Evolutionary conservation across 2,797 vertebrate genomes (phyloP), one percentile per base, ranked within the genome.

Genomic region (Enteromius radiatus): DNA sequence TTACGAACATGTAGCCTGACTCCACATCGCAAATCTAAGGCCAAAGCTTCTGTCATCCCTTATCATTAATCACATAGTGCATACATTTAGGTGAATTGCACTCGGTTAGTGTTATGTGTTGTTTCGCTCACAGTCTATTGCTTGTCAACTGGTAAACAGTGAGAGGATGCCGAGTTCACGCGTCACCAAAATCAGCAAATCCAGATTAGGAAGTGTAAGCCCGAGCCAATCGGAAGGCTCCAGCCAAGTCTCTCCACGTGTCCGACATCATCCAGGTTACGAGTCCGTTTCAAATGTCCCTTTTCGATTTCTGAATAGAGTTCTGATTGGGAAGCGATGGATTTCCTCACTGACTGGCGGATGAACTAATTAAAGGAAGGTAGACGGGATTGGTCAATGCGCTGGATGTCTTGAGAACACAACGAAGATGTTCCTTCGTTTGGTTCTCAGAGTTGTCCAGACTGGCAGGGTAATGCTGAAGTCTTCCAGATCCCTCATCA

Each of bases 31-130:
- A 78, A 70, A 75, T 52, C 78, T 41, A 49, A 82, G 61, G 61
- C 61, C 54, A 81, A 52, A 78, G 28, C 59, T 45, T 54, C 59
- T 31, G 43, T 91, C 93, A 90, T 92, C 92, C 92, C 90, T 91
- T 91, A 92, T 90, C 85, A 76, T 84, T 88, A 91, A 90, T 88
- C 86, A 90, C 31, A 92, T 93, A 93, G 93, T 94, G 93, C 93
- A 94, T 93, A 93, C 88, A 90, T 93, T 91, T 91, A 89, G 91
- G 81, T 89, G 91, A 91, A 89, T 83, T 89, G 91, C 93, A 91
- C 92, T 87, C 86, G 86, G 90, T 93, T 93, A 93, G 93, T 92
- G 90, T 94, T 92, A 89, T 89, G 87, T 87, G 89, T 90, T 81
- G 84, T 89, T 89, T 90, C 65, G 76, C 88, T 79, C 87, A 85